Evolutionary conservation across 2,113 vertebrate species (phyloP).

Genomic region (Podocnemis expansa): DNA sequence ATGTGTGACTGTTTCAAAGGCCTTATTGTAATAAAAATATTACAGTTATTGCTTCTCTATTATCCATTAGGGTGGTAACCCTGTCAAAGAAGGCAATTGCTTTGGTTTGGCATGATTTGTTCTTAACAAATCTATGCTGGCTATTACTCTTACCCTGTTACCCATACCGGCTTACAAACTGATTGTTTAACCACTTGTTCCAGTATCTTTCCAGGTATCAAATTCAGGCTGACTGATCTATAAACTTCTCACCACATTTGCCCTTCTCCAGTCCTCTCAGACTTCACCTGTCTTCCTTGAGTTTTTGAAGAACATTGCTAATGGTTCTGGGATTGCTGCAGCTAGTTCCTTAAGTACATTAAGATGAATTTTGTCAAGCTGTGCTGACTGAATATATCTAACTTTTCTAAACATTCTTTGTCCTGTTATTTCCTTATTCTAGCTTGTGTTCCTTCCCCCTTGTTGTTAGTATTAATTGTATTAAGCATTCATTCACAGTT

Average conservation of each 20-base stretch:
- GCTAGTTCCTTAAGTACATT: neutral
- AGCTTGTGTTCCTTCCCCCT: neutral
- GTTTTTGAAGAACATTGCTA: neutral
- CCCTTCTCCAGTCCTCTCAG: neutral
- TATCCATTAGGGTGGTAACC: neutral
- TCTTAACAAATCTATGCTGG: neutral
- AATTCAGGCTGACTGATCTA: neutral
- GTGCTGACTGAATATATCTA: neutral
- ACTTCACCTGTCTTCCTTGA: neutral
- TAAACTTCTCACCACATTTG: neutral
- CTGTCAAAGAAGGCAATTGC: neutral
- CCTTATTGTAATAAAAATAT: neutral
- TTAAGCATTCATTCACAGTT: neutral
- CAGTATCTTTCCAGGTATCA: neutral
- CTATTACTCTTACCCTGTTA: neutral
- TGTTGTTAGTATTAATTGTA: neutral
- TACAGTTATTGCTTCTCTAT: neutral
- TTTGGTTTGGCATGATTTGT: neutral
- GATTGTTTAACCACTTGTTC: neutral
- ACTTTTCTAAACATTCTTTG: neutral
- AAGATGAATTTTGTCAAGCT: neutral
- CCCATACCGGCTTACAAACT: neutral
- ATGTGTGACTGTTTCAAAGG: neutral
- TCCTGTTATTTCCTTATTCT: neutral
- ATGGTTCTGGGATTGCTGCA: neutral